Percentiles rank a stretch among this genome's conserved stretches.
phyloP scores from a whole-genome alignment of 2,888 invertebrate species.

The Drosophila siamana region DNA sequence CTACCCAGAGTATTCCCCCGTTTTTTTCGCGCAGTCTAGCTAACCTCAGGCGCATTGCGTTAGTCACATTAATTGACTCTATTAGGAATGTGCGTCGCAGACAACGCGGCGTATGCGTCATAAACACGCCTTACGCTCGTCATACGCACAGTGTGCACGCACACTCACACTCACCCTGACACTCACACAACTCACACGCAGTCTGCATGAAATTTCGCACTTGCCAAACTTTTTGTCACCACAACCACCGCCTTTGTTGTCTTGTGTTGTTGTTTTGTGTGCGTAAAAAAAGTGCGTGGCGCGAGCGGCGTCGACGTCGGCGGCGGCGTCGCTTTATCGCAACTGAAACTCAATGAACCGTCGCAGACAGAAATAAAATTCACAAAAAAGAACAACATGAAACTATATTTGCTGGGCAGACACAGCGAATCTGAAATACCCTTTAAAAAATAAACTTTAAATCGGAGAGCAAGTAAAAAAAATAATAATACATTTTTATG shows the following conservation, averaged over 20 bases:
- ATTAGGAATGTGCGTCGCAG: slow-evolving; percentile 52
- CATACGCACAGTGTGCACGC: slow-evolving; percentile 44
- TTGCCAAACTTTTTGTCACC: slow-evolving; percentile 39
- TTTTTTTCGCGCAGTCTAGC: background rate
- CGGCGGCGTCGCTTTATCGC: slow-evolving; percentile 54
- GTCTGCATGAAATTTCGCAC: slow-evolving; percentile 66
- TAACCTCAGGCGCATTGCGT: slow-evolving; percentile 17
- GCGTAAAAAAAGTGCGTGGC: slow-evolving; percentile 67
- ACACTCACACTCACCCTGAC: slow-evolving; percentile 19
- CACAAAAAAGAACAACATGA: slow-evolving; percentile 16
- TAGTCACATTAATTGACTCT: slow-evolving; percentile 19
- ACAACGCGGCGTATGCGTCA: slow-evolving; percentile 69
- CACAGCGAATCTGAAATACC: slow-evolving; percentile 7
- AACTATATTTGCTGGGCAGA: slow-evolving; percentile 3
- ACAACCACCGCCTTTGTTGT: slow-evolving; percentile 1
- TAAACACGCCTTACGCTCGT: slow-evolving; percentile 35
- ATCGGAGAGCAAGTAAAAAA: too few species aligned
- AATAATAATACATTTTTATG: background rate
- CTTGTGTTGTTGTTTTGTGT: slow-evolving; percentile 26
- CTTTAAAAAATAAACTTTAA: background rate
- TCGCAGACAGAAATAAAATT: slow-evolving; percentile 43
- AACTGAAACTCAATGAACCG: slow-evolving; percentile 63
- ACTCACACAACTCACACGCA: slow-evolving; percentile 8
- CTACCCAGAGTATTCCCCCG: background rate
- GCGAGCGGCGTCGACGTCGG: slow-evolving; percentile 59